Conservation (phyloP, 1,140 invertebrate species). For the Ostrea edulis region DNA sequence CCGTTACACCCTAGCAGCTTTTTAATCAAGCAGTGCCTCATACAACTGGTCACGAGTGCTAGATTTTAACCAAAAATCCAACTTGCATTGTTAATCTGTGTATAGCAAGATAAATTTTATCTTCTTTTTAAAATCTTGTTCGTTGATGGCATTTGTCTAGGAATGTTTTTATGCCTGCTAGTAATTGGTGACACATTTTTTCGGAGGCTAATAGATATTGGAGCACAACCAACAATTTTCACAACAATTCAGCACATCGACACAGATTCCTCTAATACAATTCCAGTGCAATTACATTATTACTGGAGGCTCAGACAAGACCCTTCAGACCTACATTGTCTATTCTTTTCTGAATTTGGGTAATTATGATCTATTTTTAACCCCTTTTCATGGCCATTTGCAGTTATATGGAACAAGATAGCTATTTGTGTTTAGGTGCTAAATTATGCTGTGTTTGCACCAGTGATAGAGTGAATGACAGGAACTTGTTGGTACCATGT, state of each 20-base stretch:
- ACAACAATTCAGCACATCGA: background rate
- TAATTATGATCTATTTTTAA: background rate
- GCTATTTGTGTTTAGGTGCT: background rate
- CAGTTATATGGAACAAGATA: background rate
- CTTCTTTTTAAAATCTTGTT: constrained; percentile 14
- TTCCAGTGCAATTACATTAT: constrained; percentile 25
- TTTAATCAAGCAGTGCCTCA: too few species aligned
- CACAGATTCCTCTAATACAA: constrained; percentile 3
- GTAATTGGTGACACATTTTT: constrained; percentile 29
- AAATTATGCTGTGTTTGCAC: background rate
- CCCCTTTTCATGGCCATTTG: background rate
- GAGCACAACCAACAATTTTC: constrained; percentile 8
- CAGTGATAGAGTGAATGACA: background rate
- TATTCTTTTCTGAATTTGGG: background rate
- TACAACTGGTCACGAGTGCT: too few species aligned
- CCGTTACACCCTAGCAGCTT: too few species aligned
- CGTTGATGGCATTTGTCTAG: constrained; percentile 3
- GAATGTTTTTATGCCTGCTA: constrained; percentile 24
- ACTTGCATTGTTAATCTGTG: too few species aligned
- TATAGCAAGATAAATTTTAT: background rate
- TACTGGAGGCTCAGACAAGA: background rate
- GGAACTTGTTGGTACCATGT: too few species aligned
- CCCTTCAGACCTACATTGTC: background rate
- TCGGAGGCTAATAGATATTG: background rate
- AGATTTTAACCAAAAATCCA: too few species aligned